Base-by-base conservation (phyloP, 2,113 vertebrate species). In the Mirounga angustirostris region DNA sequence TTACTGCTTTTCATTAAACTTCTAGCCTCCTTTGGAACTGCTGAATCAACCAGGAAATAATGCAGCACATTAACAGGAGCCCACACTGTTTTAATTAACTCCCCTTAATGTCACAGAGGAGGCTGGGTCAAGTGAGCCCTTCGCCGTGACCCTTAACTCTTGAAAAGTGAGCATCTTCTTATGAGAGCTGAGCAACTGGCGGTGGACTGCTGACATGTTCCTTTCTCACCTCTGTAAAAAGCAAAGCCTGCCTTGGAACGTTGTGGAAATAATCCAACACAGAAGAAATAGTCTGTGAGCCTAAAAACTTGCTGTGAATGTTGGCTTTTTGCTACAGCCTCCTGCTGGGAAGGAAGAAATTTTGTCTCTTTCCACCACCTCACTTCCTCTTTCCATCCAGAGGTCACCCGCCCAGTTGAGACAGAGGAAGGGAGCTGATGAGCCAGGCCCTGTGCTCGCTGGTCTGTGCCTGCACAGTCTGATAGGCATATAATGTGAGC, bases 131-230 rank as follows among this genome's bases (percentile, higher is more conserved):
- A 73, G 33, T 3, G 33, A 61, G 52, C 69, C 63, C 76, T 97
- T 56, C 11, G 36, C 80, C 83, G 2, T 69, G 79, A 90, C 67
- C 56, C 61, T 86, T 76, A 50, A 50, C 46, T 94, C 88, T 78
- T 88, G 4, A 82, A 67, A 73, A 91, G 79, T 30, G 89, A 96
- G 22, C 67, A 69, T 93, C 87, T 79, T 90, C 56, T 73, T n/a
- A 19, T 5, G 71, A 85, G 33, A 82, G 78, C 76, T 36, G 63
- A 96, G 65, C 52, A 2, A 15, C 50, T 21, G 33, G 2, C 52
- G 73, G 40, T 21, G 19, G 40, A 15, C 56, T n/a, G 71, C 73
- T 56, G 71, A 78, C 46, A 5, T 14, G 28, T 50, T 91, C 76
- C 56, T 67, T 58, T 63, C 86, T 84, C 1, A 59, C 67, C 24